phyloP scores from a whole-genome alignment of 2,113 vertebrate species.

The Galbula dea region DNA sequence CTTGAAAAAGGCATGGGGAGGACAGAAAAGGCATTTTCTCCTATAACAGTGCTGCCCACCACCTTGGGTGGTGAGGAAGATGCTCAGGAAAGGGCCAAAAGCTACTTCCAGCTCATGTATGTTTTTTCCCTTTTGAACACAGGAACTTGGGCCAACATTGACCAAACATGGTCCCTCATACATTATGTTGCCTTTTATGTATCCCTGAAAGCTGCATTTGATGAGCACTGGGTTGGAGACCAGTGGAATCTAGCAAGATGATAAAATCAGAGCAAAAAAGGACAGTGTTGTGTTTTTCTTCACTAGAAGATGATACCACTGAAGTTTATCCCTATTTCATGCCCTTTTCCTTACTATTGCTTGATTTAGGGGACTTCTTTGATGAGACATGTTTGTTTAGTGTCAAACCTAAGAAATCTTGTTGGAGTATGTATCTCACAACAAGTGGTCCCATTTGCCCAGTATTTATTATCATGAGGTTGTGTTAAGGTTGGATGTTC shows the following conservation, averaged over 20 bases:
- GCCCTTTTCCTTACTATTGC: background rate
- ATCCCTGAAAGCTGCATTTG: background rate
- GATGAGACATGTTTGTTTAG: background rate
- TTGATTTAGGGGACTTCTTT: background rate
- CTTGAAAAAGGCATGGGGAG: background rate
- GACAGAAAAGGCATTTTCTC: background rate
- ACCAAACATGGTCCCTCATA: fast-evolving
- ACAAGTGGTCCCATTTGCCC: background rate
- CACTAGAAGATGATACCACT: background rate
- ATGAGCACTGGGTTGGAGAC: background rate
- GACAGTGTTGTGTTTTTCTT: background rate
- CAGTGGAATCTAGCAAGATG: background rate
- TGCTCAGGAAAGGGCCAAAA: background rate
- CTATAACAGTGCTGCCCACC: fast-evolving
- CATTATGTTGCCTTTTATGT: background rate
- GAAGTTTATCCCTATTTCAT: background rate
- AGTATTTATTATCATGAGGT: fast-evolving
- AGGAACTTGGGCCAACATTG: background rate
- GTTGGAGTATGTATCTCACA: background rate
- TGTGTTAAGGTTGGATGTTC: background rate
- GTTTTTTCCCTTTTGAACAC: background rate
- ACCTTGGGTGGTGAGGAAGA: background rate
- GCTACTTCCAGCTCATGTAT: fast-evolving
- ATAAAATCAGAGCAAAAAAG: background rate
- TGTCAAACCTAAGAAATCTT: background rate